Conservation (phyloP, 2,888 invertebrate genomes). For the Holacanthella duospinosa region DNA sequence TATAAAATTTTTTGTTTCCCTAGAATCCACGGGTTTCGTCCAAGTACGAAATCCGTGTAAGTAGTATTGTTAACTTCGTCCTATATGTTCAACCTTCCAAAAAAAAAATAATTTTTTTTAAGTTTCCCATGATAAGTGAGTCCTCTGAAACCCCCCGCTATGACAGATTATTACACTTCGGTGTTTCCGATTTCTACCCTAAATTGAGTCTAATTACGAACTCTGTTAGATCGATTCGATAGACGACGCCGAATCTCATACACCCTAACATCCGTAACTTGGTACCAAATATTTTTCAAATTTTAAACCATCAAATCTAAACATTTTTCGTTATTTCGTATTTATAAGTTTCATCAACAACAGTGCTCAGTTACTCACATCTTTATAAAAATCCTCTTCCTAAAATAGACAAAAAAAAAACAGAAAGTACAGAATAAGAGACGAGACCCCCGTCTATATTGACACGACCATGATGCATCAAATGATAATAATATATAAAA, state of each 20-base stretch:
- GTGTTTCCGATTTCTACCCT: constrained; percentile 27
- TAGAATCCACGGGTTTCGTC: too few relatives aligned
- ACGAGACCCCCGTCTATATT: not conserved
- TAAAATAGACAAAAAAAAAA: not conserved
- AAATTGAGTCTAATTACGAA: constrained; percentile 32
- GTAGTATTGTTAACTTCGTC: not conserved
- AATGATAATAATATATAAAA: not conserved
- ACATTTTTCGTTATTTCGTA: too few relatives aligned
- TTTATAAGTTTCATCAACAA: too few relatives aligned
- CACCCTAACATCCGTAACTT: too few relatives aligned
- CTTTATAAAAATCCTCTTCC: too few relatives aligned
- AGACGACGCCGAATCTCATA: too few relatives aligned
- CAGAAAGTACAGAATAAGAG: not conserved
- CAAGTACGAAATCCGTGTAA: not conserved
- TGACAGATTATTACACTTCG: constrained; percentile 29
- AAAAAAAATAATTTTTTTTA: not conserved
- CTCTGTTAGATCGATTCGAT: too few relatives aligned
- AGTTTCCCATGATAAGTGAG: not conserved
- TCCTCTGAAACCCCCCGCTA: constrained; percentile 18
- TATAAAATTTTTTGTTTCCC: too few relatives aligned
- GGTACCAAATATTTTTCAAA: too few relatives aligned
- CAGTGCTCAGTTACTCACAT: too few relatives aligned
- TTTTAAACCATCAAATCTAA: too few relatives aligned
- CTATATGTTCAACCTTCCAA: not conserved
- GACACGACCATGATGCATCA: not conserved